Conservation (phyloP, 2,888 invertebrate genomes). For the Idaea dimidiata region DNA sequence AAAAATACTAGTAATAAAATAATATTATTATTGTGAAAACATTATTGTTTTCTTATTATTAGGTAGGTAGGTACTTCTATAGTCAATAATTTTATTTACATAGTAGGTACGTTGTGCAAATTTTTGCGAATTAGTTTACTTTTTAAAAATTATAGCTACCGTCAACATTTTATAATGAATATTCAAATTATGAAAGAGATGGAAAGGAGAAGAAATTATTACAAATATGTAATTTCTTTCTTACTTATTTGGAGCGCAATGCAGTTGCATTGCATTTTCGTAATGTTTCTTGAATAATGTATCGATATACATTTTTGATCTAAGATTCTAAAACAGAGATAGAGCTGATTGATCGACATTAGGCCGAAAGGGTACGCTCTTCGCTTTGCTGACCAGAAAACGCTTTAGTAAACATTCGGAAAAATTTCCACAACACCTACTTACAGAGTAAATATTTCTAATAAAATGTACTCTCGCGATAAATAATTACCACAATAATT, state of each 20-base stretch:
- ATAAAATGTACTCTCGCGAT: constrained; percentile 22
- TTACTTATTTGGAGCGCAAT: no score
- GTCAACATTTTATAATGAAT: background rate
- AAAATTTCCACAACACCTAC: background rate
- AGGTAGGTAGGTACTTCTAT: constrained; percentile 21
- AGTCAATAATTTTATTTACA: constrained; percentile 26
- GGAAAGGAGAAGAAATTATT: no score
- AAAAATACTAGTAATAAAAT: constrained; percentile 66
- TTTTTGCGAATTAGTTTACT: background rate
- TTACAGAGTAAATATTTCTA: constrained; percentile 6
- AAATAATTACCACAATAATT: constrained; percentile 19
- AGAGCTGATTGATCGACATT: no score
- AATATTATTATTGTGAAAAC: constrained; percentile 42
- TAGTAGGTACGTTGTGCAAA: constrained; percentile 12
- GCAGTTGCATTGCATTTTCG: no score
- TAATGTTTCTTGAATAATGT: no score
- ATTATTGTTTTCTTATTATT: constrained; percentile 32
- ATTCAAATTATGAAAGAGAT: no score
- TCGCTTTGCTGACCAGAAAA: background rate
- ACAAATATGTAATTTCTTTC: no score
- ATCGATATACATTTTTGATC: no score
- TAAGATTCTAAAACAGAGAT: no score
- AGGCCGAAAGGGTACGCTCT: no score
- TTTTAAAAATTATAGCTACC: background rate
- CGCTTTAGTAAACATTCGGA: background rate